Base-by-base conservation (phyloP, 1,140 invertebrate genomes). In the Hyposmocoma kahamanoa region DNA sequence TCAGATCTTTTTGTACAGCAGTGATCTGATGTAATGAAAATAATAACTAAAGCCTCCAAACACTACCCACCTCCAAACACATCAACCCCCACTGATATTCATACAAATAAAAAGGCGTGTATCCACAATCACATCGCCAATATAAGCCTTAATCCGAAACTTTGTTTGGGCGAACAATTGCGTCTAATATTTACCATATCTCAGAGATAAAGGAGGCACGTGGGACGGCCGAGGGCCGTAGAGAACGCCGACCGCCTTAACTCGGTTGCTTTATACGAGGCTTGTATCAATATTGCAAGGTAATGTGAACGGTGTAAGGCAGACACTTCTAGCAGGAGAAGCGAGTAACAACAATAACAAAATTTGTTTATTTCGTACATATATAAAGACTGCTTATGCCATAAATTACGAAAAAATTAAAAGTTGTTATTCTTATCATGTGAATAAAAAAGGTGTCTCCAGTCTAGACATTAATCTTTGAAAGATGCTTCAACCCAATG, bases 281-380 rank as follows among this genome's bases (percentile, higher is more conserved):
- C 60, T 55, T 63, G 58, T 75, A 71, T 68, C 66, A 75, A 72
- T 72, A 72, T 76, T 76, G 66, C 53, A 53, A 56, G 53, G 43
- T 50, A 48, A 45, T 58, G 24, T 36, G 22, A n/a, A 19, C 26
- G 43, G 45, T 19, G 5, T 41, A 63, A 66, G 49, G n/a, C 4
- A 49, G 22, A n/a, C n/a, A n/a, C n/a, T n/a, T n/a, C n/a, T n/a
- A n/a, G n/a, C n/a, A n/a, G n/a, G n/a, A n/a, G n/a, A n/a, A n/a
- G n/a, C n/a, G n/a, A n/a, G n/a, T n/a, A n/a, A n/a, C n/a, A n/a
- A n/a, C n/a, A n/a, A n/a, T n/a, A n/a, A n/a, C n/a, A n/a, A n/a
- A n/a, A n/a, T n/a, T n/a, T n/a, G n/a, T n/a, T n/a, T n/a, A n/a
- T n/a, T n/a, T n/a, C n/a, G n/a, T n/a, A n/a, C n/a, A n/a, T n/a